Conservation (phyloP, 1,140 invertebrate species). For the Zaprionus inermis region DNA sequence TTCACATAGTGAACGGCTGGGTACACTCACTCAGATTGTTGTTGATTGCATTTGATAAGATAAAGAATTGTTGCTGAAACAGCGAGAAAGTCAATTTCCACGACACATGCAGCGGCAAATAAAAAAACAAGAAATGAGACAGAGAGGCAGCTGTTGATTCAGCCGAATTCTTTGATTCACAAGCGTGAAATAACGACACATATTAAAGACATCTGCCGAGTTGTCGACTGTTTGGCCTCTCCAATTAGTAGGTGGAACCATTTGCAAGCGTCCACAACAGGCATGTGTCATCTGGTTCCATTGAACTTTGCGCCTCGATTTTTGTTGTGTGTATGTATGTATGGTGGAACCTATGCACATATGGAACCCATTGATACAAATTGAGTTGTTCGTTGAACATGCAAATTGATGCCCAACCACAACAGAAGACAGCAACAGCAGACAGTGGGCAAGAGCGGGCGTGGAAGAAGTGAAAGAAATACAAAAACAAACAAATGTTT, state of each 20-base stretch:
- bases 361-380: slow-evolving; percentile 39
- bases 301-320: slow-evolving; percentile 62
- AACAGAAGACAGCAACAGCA: background rate
- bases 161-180: slow-evolving; percentile 17
- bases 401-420: slow-evolving; percentile 49
- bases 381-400: slow-evolving; percentile 66
- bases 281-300: slow-evolving; percentile 72
- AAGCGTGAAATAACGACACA: slow-evolving; percentile 12
- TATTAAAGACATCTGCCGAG: slow-evolving; percentile 24
- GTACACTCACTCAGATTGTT: background rate
- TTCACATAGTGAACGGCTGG: background rate
- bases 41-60: slow-evolving; percentile 42
- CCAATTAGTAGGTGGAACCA: slow-evolving; percentile 36
- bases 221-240: slow-evolving; percentile 26
- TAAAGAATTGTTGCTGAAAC: slow-evolving; percentile 25
- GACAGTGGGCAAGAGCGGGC: background rate
- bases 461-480: background rate
- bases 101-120: too few species aligned
- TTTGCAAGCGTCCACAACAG: slow-evolving; percentile 20
- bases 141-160: slow-evolving; percentile 33
- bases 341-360: slow-evolving; percentile 13
- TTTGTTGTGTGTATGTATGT: background rate
- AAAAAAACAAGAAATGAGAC: background rate
- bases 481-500: slow-evolving; percentile 67
- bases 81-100: background rate